phyloP scores from a whole-genome alignment of 2,113 vertebrate genomes.

The Emydocephalus ijimae region DNA sequence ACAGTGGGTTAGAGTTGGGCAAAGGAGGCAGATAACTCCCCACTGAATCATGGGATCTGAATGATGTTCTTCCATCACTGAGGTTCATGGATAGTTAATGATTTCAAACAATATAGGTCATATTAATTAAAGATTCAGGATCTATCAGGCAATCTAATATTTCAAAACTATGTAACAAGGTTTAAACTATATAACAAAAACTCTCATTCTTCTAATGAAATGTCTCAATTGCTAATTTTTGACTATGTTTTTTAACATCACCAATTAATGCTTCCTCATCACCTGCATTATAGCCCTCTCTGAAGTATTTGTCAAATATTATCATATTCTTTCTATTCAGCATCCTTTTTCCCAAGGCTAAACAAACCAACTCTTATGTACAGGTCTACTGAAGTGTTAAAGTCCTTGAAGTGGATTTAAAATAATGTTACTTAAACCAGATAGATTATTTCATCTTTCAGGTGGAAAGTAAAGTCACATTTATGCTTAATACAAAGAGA shows the following conservation, averaged over 20 bases:
- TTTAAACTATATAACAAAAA: background rate
- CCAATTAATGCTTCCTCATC: background rate
- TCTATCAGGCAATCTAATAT: background rate
- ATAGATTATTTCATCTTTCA: background rate
- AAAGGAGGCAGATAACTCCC: background rate
- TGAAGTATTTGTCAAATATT: background rate
- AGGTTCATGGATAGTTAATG: background rate
- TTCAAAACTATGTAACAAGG: background rate
- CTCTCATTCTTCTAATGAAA: background rate
- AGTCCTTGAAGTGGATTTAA: background rate
- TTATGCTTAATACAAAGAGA: background rate
- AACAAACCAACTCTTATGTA: conserved; percentile 5
- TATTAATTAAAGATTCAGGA: background rate
- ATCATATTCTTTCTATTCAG: background rate
- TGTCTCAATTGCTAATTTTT: background rate
- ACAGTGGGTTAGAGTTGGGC: background rate
- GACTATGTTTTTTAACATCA: background rate
- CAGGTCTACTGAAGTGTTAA: conserved; percentile 3
- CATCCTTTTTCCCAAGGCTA: background rate
- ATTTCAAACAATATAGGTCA: background rate
- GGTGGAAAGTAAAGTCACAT: background rate
- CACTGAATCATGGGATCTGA: background rate
- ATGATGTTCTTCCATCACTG: background rate
- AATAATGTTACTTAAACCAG: background rate
- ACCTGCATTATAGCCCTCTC: background rate